A percentile compares a stretch with the other conserved stretches of the same genome.
These are phyloP conservation scores for Leptoclinus maculatus DNA, from an alignment of 2,797 vertebrate genomes.

Conservation along the genomic window DNA sequence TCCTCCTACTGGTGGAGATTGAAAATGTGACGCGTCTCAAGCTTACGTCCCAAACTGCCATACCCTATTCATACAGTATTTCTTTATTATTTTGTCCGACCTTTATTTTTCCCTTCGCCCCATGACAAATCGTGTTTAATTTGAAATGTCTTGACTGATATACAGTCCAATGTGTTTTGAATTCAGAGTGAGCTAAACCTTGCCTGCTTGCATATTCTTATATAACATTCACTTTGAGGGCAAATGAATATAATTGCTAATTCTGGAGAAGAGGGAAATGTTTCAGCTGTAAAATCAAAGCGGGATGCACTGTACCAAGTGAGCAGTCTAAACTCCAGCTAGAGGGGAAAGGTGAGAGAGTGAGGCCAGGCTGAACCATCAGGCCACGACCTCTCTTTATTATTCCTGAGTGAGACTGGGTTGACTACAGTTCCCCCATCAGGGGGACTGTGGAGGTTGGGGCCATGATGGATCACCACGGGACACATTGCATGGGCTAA, in stretches of 20 bases:
- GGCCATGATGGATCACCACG: conserved; percentile 50
- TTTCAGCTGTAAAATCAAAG: conserved; percentile 30
- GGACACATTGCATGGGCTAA: conserved; percentile 24
- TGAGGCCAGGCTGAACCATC: conserved; percentile 43
- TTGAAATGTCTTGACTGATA: conserved; percentile 74
- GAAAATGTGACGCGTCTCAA: conserved; percentile 79
- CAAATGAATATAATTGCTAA: conserved; percentile 46
- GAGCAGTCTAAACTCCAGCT: conserved; percentile 29
- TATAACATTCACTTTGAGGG: conserved; percentile 60
- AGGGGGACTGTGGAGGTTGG: conserved; percentile 4
- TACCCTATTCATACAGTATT: conserved; percentile 70
- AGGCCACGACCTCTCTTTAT: conserved; percentile 46
- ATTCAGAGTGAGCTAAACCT: conserved; percentile 43
- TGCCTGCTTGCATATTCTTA: conserved; percentile 46
- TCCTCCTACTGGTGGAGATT: conserved; percentile 81
- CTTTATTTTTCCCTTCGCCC: conserved; percentile 73
- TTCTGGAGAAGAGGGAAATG: conserved; percentile 22
- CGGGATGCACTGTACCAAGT: conserved; percentile 1
- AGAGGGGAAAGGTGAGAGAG: conserved; percentile 49
- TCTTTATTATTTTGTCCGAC: conserved; percentile 76
- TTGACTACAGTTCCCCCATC: conserved; percentile 14
- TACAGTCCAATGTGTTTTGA: conserved; percentile 59
- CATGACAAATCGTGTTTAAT: conserved; percentile 75
- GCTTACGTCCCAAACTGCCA: conserved; percentile 72
- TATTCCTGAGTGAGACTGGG: conserved; percentile 35